Percentiles rank a stretch among this genome's conserved stretches.
Evolutionary conservation across 1,140 invertebrate species (phyloP).

Genomic region (Calephelis virginiensis): DNA sequence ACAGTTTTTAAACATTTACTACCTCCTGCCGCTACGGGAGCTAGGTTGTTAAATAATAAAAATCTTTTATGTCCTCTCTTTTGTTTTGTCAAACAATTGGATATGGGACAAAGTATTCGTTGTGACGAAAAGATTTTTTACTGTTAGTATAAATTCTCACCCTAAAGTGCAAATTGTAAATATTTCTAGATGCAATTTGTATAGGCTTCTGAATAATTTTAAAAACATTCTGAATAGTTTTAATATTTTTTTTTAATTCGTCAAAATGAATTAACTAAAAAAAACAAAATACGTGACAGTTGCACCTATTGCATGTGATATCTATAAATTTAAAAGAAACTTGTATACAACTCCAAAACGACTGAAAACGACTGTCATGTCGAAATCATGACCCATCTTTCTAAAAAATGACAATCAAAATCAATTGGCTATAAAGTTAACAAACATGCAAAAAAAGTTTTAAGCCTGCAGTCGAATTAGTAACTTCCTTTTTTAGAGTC

Average conservation of each 20-base stretch:
- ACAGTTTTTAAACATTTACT: constrained; percentile 55
- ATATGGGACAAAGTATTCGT: constrained; percentile 34
- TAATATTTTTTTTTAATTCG: no score
- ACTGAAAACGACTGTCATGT: no score
- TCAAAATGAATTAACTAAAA: no score
- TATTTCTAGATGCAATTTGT: constrained; percentile 1
- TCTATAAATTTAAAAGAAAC: no score
- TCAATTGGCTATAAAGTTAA: not conserved
- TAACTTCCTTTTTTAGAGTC: no score
- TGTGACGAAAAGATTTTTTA: constrained; percentile 2
- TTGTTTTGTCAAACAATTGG: constrained; percentile 68
- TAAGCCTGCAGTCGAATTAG: no score
- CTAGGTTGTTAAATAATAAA: constrained; percentile 70
- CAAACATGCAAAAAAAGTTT: not conserved
- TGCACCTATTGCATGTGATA: no score
- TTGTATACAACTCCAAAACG: no score
- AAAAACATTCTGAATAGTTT: no score
- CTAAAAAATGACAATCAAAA: no score
- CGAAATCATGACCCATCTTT: no score
- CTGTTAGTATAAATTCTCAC: not conserved
- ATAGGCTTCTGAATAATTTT: not conserved
- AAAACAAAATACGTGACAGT: no score
- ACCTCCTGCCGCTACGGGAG: constrained; percentile 61
- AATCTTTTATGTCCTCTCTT: constrained; percentile 26
- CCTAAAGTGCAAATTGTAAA: not conserved